Percentiles rank a stretch among this genome's conserved stretches.
phyloP scores from a whole-genome alignment of 2,113 vertebrate species.

The Otolemur garnettii region DNA sequence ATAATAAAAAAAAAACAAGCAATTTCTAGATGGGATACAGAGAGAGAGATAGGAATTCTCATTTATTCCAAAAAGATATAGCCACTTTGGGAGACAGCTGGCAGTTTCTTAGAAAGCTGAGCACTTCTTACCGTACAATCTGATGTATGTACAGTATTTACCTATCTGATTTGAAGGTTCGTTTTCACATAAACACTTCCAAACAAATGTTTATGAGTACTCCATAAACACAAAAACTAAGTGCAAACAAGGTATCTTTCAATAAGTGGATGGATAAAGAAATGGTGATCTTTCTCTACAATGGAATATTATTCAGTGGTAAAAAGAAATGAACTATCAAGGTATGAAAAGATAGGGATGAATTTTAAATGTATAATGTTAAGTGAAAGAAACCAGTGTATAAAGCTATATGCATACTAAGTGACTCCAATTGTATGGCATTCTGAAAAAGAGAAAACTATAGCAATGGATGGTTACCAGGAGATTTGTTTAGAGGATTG shows the following conservation, averaged over 20 bases:
- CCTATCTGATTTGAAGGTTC: neutral
- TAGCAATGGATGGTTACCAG: neutral
- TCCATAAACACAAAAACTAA: neutral
- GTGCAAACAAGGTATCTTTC: neutral
- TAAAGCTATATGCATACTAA: neutral
- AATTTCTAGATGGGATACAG: neutral
- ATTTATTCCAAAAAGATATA: neutral
- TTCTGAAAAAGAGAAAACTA: neutral
- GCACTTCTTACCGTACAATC: neutral
- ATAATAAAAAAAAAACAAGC: neutral
- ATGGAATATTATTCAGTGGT: neutral
- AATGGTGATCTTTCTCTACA: neutral
- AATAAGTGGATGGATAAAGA: neutral
- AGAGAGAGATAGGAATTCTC: accelerated
- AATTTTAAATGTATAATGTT: neutral
- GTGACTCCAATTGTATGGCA: neutral
- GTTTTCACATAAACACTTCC: neutral
- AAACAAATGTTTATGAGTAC: neutral
- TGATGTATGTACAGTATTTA: neutral
- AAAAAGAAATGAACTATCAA: neutral
- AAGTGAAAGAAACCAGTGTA: neutral
- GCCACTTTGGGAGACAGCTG: neutral
- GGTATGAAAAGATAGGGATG: neutral
- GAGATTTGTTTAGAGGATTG: neutral
- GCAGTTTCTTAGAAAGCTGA: neutral